Evolutionary conservation across 2,113 vertebrate genomes (phyloP).

Genomic region (Salvelinus fontinalis): DNA sequence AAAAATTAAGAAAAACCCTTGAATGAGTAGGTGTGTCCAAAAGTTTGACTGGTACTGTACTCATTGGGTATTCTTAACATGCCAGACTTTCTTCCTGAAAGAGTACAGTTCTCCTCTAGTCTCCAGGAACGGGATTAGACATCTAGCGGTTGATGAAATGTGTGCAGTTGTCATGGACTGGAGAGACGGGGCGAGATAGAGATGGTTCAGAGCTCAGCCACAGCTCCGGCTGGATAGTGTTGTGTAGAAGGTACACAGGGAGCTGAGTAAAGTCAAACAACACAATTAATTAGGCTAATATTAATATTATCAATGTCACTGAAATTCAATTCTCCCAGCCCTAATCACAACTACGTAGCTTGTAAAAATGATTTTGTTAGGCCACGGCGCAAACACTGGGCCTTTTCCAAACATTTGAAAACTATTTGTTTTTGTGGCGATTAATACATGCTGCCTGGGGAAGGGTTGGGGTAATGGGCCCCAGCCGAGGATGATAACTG

Average conservation of each 20-base stretch:
- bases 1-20: too few species aligned
- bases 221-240: slow-evolving; percentile 74
- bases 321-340: slow-evolving; percentile 81
- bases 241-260: slow-evolving; percentile 77
- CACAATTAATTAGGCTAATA: slow-evolving; percentile 85
- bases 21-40: too few species aligned
- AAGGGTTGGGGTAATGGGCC: slow-evolving; percentile 52
- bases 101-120: slow-evolving; percentile 72
- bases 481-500: slow-evolving; percentile 70
- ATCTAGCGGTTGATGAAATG: slow-evolving; percentile 71
- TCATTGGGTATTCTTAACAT: slow-evolving; percentile 67
- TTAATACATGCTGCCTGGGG: slow-evolving; percentile 66
- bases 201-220: slow-evolving; percentile 71
- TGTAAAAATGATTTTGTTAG: slow-evolving; percentile 86
- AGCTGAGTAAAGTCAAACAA: slow-evolving; percentile 77
- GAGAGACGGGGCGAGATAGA: slow-evolving; percentile 67
- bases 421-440: slow-evolving; percentile 80
- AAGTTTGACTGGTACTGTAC: not conserved
- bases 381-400: slow-evolving; percentile 78
- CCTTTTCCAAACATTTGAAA: slow-evolving; percentile 82
- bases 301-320: slow-evolving; percentile 80
- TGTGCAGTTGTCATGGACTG: slow-evolving; percentile 73
- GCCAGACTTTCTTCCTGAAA: slow-evolving; percentile 68
- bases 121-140: slow-evolving; percentile 72
- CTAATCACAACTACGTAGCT: slow-evolving; percentile 84